These are phyloP conservation scores for Sarcophaga rosellei DNA, from an alignment of 2,888 invertebrate species.

Conservation along the genomic window DNA sequence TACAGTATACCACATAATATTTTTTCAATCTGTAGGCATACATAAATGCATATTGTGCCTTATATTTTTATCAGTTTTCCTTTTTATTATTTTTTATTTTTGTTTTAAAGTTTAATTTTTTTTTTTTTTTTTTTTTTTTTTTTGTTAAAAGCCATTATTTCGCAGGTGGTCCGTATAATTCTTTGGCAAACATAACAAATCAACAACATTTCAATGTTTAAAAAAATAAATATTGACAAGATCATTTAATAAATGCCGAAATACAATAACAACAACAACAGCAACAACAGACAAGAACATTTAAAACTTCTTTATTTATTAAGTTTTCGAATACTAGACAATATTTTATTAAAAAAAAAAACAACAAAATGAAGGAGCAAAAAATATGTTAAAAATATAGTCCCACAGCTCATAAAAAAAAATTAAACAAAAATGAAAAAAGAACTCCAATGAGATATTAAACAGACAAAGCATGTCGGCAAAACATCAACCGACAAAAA, in stretches of 20 bases:
- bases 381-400: conserved; percentile 15
- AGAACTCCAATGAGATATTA: conserved; percentile 49
- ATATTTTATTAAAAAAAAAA: conserved; percentile 6
- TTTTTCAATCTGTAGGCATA: background rate
- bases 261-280: conserved; percentile 74
- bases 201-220: conserved; percentile 56
- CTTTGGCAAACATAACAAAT: conserved; percentile 40
- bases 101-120: too few species aligned
- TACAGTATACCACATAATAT: background rate
- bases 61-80: background rate
- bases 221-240: conserved; percentile 69
- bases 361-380: background rate
- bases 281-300: conserved; percentile 1
- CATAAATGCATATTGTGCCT: background rate
- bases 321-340: conserved; percentile 24
- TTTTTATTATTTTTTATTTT: too few species aligned
- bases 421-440: conserved; percentile 40
- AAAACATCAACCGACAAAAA: conserved; percentile 75
- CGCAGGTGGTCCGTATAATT: conserved; percentile 67
- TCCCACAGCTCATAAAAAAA: conserved; percentile 35
- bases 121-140: background rate
- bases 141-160: conserved; percentile 25
- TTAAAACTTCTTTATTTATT: conserved; percentile 16
- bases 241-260: conserved; percentile 70
- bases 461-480: conserved; percentile 72